Percentiles rank a stretch among this genome's conserved stretches.
phyloP scores from a whole-genome alignment of 1,140 invertebrate genomes.

The Drosophila neocordata region DNA sequence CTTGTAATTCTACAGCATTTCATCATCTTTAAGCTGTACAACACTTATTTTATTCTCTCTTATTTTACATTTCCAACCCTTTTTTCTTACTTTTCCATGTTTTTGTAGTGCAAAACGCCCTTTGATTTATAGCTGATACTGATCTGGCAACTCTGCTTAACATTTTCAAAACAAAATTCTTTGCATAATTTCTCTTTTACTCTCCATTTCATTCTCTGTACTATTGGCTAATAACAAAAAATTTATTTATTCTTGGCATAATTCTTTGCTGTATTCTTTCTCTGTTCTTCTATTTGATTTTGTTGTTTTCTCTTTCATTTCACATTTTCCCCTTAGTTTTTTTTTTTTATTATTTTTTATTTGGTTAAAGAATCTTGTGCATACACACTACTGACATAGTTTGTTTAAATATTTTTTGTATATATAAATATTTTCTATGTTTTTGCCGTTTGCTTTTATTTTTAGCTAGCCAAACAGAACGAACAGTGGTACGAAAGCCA shows the following conservation, averaged over 20 bases:
- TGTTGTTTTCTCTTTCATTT: slow-evolving; percentile 37
- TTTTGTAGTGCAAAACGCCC: not conserved
- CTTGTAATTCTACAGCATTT: not conserved
- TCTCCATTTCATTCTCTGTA: slow-evolving; percentile 3
- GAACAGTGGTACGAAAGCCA: slow-evolving; percentile 46
- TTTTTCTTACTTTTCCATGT: too few species aligned
- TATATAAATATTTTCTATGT: slow-evolving; percentile 3
- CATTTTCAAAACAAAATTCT: not conserved
- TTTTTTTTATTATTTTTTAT: slow-evolving; percentile 22
- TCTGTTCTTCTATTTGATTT: slow-evolving; percentile 31
- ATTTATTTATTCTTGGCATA: slow-evolving; percentile 33
- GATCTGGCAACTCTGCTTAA: not conserved
- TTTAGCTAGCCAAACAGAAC: slow-evolving; percentile 24
- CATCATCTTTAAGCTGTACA: too few species aligned
- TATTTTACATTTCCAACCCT: too few species aligned
- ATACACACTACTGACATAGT: slow-evolving; percentile 78
- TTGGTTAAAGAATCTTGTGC: slow-evolving; percentile 56
- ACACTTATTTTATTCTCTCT: too few species aligned
- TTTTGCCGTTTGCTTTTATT: slow-evolving; percentile 35
- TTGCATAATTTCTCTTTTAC: slow-evolving; percentile 11
- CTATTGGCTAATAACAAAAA: slow-evolving; percentile 52
- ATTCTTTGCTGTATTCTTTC: slow-evolving; percentile 19
- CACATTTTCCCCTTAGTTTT: slow-evolving; percentile 21
- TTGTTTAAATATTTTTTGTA: slow-evolving; percentile 28
- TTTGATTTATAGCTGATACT: not conserved